Evolutionary conservation across 2,888 invertebrate species (phyloP), one percentile per base, ranked within the genome.

Genomic region (Chironomus riparius): DNA sequence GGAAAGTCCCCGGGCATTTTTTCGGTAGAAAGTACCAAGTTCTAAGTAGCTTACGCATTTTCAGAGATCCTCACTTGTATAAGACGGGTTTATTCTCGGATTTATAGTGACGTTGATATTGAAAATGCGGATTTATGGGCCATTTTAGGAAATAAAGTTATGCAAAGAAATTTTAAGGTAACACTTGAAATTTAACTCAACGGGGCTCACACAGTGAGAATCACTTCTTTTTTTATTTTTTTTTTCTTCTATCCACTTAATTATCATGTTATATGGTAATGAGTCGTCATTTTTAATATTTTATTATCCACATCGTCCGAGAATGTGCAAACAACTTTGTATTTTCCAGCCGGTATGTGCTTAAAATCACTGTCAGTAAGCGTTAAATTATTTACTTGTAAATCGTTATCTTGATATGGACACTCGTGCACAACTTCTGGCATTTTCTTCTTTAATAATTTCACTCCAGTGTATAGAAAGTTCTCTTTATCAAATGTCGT

Each of bases 121-220:
- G 69, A 18, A 38, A 68, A 6, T 47, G 76, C 69, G 69, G 38
- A 24, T 38, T 56, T 56, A 24, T 76, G 10, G 56, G 76, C 69
- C 68, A 76, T 2, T 21, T 38, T 69, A 38, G 21, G 18, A 69
- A n/a, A 69, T 76, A 76, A 56, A 76, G 76, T 76, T 76, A 76
- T 62, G 76, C 76, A 56, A 69, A 69, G 69, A 69, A 69, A 68
- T 47, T 73, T 62, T 28, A 47, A 22, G n/a, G 28, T 56, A 15
- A 15, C 15, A 15, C 56, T 56, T 47, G 24, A 48, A 68, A 68
- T 68, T 74, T 24, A 76, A 76, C 76, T 68, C 76, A 76, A 76
- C 65, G 76, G 69, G 76, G 76, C 76, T 76, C 76, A 76, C 76
- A 76, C 21, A 76, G 69, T 24, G 28, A 24, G 76, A 76, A 76